Conservation (phyloP, 2,888 invertebrate genomes). For the Drosophila ezoana region DNA sequence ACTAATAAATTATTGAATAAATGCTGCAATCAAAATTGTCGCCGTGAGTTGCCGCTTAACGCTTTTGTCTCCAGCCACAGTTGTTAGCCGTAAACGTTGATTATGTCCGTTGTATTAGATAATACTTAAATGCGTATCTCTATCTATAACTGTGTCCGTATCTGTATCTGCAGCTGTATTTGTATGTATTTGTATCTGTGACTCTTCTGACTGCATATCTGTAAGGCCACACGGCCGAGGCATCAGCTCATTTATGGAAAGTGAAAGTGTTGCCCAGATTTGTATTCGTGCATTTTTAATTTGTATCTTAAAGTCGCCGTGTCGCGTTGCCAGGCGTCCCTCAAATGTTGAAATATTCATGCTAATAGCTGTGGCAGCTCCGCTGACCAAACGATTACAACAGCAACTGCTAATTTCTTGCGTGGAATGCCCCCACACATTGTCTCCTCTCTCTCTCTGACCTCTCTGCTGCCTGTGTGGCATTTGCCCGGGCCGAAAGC, state of each 20-base stretch:
- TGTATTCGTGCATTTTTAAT: constrained; percentile 72
- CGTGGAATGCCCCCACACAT: neutral
- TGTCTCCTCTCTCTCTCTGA: too few relatives aligned
- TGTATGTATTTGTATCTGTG: constrained; percentile 13
- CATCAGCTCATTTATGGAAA: constrained; percentile 48
- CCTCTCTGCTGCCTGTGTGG: constrained; percentile 1
- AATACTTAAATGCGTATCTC: constrained; percentile 55
- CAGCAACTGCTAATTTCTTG: constrained; percentile 33
- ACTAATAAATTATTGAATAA: constrained; percentile 71
- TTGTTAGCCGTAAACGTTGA: constrained; percentile 51
- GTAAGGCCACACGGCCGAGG: constrained; percentile 16
- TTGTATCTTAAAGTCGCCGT: constrained; percentile 48
- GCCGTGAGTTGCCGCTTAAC: constrained; percentile 32
- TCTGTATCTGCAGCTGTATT: too few relatives aligned
- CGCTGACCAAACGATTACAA: constrained; percentile 43
- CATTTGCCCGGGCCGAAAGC: neutral
- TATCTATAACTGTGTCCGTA: constrained; percentile 22
- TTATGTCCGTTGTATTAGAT: constrained; percentile 69
- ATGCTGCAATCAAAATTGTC: constrained; percentile 67
- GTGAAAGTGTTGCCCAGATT: constrained; percentile 66
- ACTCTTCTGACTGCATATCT: constrained; percentile 59
- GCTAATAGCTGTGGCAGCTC: constrained; percentile 42
- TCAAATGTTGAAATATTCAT: constrained; percentile 57
- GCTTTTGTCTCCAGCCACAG: constrained; percentile 31
- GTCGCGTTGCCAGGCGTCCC: constrained; percentile 50